Evolutionary conservation across 30 jellyfish, hydroid and myxozoan genomes (phyloP), one percentile per base, ranked within the genome.

Genomic region (Mastigias papua): DNA sequence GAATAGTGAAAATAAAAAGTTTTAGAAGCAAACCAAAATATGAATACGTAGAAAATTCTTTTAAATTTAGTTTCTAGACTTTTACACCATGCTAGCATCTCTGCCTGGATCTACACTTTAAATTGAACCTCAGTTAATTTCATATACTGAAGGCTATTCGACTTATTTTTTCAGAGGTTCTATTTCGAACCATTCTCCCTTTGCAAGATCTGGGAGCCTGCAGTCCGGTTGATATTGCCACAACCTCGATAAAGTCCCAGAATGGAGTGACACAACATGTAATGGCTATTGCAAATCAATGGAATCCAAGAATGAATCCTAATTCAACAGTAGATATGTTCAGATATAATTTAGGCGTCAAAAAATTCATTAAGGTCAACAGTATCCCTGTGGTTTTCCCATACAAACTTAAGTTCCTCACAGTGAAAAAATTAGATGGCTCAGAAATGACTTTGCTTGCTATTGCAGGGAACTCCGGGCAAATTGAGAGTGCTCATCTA

Each of bases 301-400:
- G 46, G 42, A 34, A 34, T 0, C 61, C 80, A 16, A 64, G 21
- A 6, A 27, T 13, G 20, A 34, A 27, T 20, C 8, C 9, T 54
- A 50, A 27, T 32, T 92, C 98, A 60, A 80, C 92, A 11, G 93
- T 93, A 7, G 91, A 70, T 30, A 69, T 93, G 15, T 82, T 58
- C 69, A 33, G 81, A 37, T 93, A 65, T 73, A 66, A 87, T 29
- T 20, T 33, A n/a, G 64, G 57, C 9, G 42, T 51, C 9, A 50
- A 69, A 54, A 79, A 33, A 15, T 93, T 93, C 68, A 23, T 61
- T 15, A 30, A 78, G 65, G 25, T 78, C 32, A 87, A 82, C n/a
- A 35, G 0, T 32, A 22, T 93, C 15, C 28, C 48, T 16, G 90
- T 77, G 37, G 42, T 21, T 48, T 86, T 83, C 20, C 96, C 98